Evolutionary conservation across 2,113 vertebrate species (phyloP), one percentile per base, ranked within the genome.

Genomic region (Xenus cinereus): DNA sequence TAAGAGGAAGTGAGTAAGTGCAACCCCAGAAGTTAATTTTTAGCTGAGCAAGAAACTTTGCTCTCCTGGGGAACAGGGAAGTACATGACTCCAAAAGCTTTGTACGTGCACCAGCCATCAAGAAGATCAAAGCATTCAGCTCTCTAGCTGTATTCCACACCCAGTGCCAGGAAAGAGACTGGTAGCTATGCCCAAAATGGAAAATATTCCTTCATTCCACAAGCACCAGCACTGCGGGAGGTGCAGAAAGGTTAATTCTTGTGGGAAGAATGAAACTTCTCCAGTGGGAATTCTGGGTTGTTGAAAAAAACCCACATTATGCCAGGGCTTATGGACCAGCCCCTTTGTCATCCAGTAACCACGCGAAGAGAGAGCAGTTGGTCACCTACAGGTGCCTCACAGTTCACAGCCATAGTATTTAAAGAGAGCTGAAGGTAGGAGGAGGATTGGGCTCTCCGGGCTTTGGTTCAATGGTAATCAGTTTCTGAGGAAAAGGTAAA

Each of bases 1-100:
- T 92, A 89, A 68, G 89, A 93, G 87, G 73, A 95, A 96, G 62
- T 57, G 71, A 81, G 63, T 41, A 81, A 93, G 60, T 69, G n/a
- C 67, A 93, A 93, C 84, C 84, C 77, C 71, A 91, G 46, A 95
- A 94, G 93, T 95, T 91, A 95, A 97, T 96, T 96, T 95, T 94
- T 91, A 94, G 84, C 87, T 75, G 89, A 95, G 91, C 54, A 79
- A 94, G 95, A 92, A 92, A 92, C 86, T 97, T 93, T 88, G 78
- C 85, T 95, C 59, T 94, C 84, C 68, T 50, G 93, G 72, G 87
- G 77, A 95, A 69, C 62, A 76, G 93, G 91, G 86, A 92, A 94
- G 71, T 89, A 30, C 62, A 41, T 5, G 54, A 72, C 53, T 95
- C 84, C 83, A 75, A 95, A 95, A 72, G 73, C 87, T 93, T 75